Conservation (phyloP, 2,797 vertebrate genomes). For the Sebastes hopkinsi region DNA sequence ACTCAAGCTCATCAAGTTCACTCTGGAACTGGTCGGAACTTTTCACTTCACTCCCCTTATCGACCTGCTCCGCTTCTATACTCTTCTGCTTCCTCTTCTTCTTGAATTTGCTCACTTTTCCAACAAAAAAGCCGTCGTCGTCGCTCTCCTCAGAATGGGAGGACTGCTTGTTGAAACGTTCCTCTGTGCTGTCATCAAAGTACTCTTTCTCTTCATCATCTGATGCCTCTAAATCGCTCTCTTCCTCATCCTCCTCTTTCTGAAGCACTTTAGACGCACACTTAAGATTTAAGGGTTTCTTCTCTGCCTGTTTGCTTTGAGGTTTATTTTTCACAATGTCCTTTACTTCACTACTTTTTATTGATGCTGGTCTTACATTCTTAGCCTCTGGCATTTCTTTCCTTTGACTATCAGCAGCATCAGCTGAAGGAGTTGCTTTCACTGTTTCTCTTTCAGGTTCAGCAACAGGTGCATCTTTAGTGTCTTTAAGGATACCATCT, state of each 20-base stretch:
- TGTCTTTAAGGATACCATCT: not conserved
- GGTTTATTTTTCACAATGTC: not conserved
- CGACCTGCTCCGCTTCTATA: slow-evolving; percentile 22
- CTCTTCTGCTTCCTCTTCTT: slow-evolving; percentile 72
- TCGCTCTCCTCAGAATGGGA: slow-evolving; percentile 90
- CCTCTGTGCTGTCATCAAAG: slow-evolving; percentile 98
- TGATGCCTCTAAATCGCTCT: slow-evolving; percentile 78
- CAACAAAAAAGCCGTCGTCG: slow-evolving; percentile 91
- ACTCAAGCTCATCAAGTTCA: slow-evolving; percentile 61
- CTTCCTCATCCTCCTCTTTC: slow-evolving; percentile 3
- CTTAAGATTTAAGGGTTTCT: not conserved
- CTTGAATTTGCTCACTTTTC: slow-evolving; percentile 90
- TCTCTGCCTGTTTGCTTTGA: slow-evolving; percentile 10
- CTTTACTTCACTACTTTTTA: slow-evolving; percentile 18
- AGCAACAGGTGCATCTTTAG: not conserved
- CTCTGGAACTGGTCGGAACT: slow-evolving; percentile 27
- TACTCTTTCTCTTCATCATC: slow-evolving; percentile 86
- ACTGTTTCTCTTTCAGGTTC: not conserved
- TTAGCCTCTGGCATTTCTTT: slow-evolving; percentile 6
- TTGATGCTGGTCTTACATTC: not conserved
- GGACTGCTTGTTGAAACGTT: slow-evolving; percentile 92
- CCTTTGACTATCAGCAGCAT: not conserved
- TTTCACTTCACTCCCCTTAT: slow-evolving; percentile 3
- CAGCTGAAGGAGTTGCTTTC: not conserved
- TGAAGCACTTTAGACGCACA: slow-evolving; percentile 18